A percentile compares a stretch with the other conserved stretches of the same genome.
phyloP scores from a whole-genome alignment of 2,113 vertebrate genomes.

The Ardeotis arabs region DNA sequence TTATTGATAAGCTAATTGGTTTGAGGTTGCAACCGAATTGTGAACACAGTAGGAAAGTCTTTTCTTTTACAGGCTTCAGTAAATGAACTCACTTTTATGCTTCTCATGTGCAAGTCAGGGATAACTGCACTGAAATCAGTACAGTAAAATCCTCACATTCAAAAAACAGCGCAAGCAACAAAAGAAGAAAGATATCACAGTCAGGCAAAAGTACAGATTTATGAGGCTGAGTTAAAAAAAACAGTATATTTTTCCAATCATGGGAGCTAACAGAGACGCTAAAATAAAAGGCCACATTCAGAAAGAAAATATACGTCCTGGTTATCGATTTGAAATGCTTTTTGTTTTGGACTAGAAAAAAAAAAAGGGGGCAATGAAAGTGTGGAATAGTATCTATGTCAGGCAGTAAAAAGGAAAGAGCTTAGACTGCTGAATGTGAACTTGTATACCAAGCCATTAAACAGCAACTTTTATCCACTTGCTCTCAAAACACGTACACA shows the following conservation, averaged over 20 bases:
- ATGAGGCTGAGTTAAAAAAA: not conserved
- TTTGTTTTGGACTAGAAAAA: not conserved
- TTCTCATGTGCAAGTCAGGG: not conserved
- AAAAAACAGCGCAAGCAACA: not conserved
- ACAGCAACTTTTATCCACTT: not conserved
- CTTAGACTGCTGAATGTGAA: not conserved
- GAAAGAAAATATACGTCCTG: not conserved
- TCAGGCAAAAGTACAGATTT: not conserved
- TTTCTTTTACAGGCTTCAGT: not conserved
- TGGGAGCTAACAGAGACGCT: not conserved
- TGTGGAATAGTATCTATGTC: not conserved
- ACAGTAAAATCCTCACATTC: not conserved
- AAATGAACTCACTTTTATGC: not conserved
- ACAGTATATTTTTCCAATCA: not conserved
- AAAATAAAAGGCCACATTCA: not conserved
- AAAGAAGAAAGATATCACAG: not conserved
- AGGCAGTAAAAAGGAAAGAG: not conserved
- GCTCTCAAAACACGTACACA: not conserved
- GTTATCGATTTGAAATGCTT: not conserved
- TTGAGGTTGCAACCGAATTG: not conserved
- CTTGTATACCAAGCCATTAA: not conserved
- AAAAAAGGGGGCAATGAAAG: not conserved
- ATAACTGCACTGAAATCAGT: not conserved
- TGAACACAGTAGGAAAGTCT: not conserved
- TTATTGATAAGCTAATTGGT: not conserved